Percentiles rank a stretch among this genome's conserved stretches.
Conservation (phyloP, 2,113 vertebrate species). For the Chionomys nivalis region DNA sequence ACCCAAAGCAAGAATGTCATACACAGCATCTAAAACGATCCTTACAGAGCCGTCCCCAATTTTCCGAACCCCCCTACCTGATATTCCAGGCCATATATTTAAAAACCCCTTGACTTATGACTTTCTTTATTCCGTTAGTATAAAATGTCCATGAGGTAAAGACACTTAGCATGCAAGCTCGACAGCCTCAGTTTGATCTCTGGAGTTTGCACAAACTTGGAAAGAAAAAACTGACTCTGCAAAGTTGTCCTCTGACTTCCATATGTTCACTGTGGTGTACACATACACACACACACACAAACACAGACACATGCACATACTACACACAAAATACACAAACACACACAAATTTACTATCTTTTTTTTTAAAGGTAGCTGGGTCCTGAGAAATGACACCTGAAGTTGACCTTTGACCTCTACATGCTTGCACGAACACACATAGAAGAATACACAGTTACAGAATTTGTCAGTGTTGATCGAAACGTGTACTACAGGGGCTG, state of each 20-base stretch:
- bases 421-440: background rate
- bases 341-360: background rate
- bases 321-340: background rate
- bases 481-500: background rate
- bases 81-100: background rate
- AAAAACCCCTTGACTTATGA: background rate
- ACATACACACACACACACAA: background rate
- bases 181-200: background rate
- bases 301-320: background rate
- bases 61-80: background rate
- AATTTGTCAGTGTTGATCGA: background rate
- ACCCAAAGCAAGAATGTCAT: background rate
- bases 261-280: background rate
- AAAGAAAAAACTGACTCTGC: background rate
- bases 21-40: background rate
- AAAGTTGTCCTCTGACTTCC: background rate
- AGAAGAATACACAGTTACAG: background rate
- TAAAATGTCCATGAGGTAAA: background rate
- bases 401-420: background rate
- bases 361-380: background rate
- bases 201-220: background rate
- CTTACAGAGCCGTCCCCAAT: background rate
- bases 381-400: background rate
- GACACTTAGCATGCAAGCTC: background rate
- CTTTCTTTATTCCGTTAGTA: background rate